Evolutionary conservation across 2,113 vertebrate species (phyloP).

Genomic region (Edolisoma coerulescens): DNA sequence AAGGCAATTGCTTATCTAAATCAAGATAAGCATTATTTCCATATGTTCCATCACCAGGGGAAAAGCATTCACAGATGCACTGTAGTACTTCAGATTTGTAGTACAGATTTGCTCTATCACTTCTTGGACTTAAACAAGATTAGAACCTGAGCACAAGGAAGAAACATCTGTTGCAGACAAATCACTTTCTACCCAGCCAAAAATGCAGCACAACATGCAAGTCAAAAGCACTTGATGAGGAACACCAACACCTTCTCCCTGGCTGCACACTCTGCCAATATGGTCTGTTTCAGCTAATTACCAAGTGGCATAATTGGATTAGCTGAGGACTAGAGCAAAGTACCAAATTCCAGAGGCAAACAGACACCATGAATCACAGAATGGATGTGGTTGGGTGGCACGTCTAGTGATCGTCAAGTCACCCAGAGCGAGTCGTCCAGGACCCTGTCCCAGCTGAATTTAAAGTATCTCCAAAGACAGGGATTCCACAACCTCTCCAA

Average conservation of each 20-base stretch:
- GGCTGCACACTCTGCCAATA: not conserved
- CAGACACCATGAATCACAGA: not conserved
- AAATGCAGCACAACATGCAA: not conserved
- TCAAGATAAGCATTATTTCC: constrained; percentile 46
- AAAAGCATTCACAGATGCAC: constrained; percentile 33
- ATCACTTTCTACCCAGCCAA: not conserved
- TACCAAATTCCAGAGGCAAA: not conserved
- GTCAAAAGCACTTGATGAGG: not conserved
- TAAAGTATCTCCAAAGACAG: not conserved
- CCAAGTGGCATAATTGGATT: not conserved
- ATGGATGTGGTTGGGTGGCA: fast-evolving
- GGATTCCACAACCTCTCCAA: not conserved
- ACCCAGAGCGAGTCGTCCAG: not conserved
- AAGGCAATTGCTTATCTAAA: constrained; percentile 54
- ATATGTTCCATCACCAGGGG: constrained; percentile 32
- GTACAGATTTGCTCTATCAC: constrained; percentile 19
- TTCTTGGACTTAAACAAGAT: not conserved
- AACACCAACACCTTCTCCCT: constrained; percentile 1
- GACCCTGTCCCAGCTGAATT: not conserved
- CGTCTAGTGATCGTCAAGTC: not conserved
- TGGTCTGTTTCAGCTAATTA: not conserved
- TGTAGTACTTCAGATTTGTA: constrained; percentile 35
- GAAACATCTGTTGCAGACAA: constrained; percentile 37
- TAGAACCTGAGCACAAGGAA: constrained; percentile 17
- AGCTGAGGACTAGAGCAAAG: not conserved